Evolutionary conservation across 1,140 invertebrate genomes (phyloP).

Genomic region (Hyles vespertilio): DNA sequence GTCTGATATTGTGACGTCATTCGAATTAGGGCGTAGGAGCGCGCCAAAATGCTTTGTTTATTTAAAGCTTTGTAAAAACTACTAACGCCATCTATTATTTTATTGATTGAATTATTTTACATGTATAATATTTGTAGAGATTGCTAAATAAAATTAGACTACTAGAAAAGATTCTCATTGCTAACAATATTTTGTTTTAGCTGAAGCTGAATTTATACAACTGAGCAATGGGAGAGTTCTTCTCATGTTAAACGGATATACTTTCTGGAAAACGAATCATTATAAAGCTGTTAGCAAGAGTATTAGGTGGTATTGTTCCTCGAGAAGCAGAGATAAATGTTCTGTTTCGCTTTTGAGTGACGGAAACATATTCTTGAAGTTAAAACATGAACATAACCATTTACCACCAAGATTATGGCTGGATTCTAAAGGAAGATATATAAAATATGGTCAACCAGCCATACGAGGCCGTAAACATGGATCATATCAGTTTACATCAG

Average conservation of each 20-base stretch:
- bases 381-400: slow-evolving; percentile 15
- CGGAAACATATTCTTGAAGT: slow-evolving; percentile 3
- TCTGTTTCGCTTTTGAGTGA: slow-evolving; percentile 8
- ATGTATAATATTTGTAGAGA: no score
- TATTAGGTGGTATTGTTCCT: slow-evolving; percentile 19
- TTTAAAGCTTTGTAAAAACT: neutral
- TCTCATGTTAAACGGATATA: slow-evolving; percentile 15
- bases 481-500: no score
- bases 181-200: no score
- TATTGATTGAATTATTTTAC: no score
- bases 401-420: slow-evolving; percentile 4
- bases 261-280: slow-evolving; percentile 13
- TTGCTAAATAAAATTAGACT: no score
- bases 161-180: no score
- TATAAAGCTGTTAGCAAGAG: neutral
- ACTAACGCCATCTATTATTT: slow-evolving; percentile 16
- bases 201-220: slow-evolving; percentile 11
- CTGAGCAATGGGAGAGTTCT: slow-evolving; percentile 12
- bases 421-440: slow-evolving; percentile 11
- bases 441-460: no score
- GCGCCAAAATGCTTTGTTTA: no score
- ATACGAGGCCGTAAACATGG: no score
- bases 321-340: slow-evolving; percentile 11
- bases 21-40: no score
- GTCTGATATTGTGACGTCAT: no score